Percentiles rank a stretch among this genome's conserved stretches.
These are phyloP conservation scores for Brienomyrus longianalis DNA, from an alignment of 2,113 vertebrate genomes.

Conservation along the genomic window DNA sequence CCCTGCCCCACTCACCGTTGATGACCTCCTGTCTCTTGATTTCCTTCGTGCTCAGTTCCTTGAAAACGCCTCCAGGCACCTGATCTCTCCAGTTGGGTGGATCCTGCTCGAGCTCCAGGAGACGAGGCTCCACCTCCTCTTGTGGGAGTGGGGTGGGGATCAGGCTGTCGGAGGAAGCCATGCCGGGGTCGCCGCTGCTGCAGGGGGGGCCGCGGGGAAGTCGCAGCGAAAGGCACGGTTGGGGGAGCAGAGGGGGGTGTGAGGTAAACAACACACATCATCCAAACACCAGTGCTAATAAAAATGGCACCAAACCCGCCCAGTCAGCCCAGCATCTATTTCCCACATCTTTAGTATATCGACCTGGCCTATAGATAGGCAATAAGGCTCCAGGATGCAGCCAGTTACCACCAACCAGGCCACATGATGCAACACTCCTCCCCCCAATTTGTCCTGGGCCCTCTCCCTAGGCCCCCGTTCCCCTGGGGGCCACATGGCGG, in stretches of 20 bases:
- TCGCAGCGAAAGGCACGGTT: neutral
- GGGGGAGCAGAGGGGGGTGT: neutral
- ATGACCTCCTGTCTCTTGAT: constrained; percentile 85
- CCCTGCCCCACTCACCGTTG: constrained; percentile 61
- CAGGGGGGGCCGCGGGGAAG: neutral
- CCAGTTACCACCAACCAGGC: neutral
- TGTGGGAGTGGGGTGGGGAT: constrained; percentile 48
- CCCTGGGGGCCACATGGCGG: neutral
- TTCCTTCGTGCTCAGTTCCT: constrained; percentile 72
- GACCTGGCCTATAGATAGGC: neutral
- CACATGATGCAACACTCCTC: neutral
- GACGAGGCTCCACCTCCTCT: constrained; percentile 71
- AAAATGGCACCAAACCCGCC: neutral
- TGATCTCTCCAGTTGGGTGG: constrained; percentile 78
- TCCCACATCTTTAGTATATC: neutral
- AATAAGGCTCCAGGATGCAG: neutral
- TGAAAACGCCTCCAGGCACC: constrained; percentile 55
- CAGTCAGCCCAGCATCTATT: neutral
- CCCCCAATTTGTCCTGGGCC: neutral
- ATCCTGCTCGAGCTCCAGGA: constrained; percentile 74
- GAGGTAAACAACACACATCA: neutral
- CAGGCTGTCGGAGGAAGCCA: constrained; percentile 33
- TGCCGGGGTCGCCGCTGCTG: constrained; percentile 58
- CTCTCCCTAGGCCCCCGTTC: neutral
- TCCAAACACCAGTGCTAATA: neutral